Evolutionary conservation across 2,797 vertebrate species (phyloP), one percentile per base, ranked within the genome.

Genomic region (Aselliscus stoliczkanus): DNA sequence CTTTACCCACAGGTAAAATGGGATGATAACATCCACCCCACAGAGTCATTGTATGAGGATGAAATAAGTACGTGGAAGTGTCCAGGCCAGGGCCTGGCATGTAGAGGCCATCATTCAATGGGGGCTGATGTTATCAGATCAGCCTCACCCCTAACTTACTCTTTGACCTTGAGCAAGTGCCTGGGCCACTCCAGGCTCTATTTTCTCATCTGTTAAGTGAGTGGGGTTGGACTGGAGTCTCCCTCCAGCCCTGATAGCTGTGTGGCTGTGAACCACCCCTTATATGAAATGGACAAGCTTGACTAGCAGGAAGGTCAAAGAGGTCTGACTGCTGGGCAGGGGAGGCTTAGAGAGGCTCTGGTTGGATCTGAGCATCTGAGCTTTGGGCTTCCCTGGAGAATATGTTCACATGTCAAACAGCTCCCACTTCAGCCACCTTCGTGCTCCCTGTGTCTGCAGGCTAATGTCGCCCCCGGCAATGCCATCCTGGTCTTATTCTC

Each of bases 381-480:
- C 93, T 75, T 80, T 47, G 37, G 2, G 1, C 85, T 95, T 93
- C 85, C 3, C 79, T 8, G 60, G 89, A 90, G 96, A 94, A 84
- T 82, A 29, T 82, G 75, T 95, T 95, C 95, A 84, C 96, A 75
- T 76, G 97, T 98, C 94, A 97, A 92, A 96, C 2, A 54, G 97
- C 97, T 98, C 97, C 93, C 77, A 79, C 89, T 94, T 62, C 92
- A 79, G 93, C 12, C 27, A 90, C 92, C 97, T 96, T 92, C 95
- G 95, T 85, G 90, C 95, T 97, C 96, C 94, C 85, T 83, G 85
- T 91, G 92, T 96, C 98, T 97, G 97, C 76, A 84, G 96, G 97
- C 84, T 95, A 93, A 96, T 62, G 95, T 97, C 64, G 90, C 97
- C 97, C 90, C 84, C 88, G 79, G 96, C 97, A 96, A 97, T 94